Evolutionary conservation across 2,888 invertebrate genomes (phyloP).

Genomic region (Escarpia spicata): DNA sequence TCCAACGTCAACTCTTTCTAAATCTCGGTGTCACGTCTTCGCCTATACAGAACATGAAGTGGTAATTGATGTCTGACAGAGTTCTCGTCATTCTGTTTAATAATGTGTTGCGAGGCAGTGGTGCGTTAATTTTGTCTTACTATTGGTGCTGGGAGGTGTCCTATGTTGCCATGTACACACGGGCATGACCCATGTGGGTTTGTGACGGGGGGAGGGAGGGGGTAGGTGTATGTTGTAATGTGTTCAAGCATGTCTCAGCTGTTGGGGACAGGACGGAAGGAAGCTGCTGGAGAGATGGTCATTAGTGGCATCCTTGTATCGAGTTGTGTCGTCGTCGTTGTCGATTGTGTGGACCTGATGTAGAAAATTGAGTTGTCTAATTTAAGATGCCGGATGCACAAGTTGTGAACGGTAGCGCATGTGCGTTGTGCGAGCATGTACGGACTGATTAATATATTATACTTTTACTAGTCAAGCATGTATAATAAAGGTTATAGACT

Average conservation of each 20-base stretch:
- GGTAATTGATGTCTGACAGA: not conserved
- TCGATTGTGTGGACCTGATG: not conserved
- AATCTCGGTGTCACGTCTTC: not conserved
- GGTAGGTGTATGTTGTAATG: conserved; percentile 1
- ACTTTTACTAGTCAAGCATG: conserved; percentile 14
- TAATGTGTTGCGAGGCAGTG: not conserved
- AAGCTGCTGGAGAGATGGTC: not conserved
- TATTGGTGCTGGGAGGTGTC: not conserved
- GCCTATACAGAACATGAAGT: not conserved
- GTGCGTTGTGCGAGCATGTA: not conserved
- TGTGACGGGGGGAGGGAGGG: not conserved
- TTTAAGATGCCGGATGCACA: not conserved
- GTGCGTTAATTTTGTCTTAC: not conserved
- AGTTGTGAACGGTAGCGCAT: not conserved
- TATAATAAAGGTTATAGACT: conserved; percentile 16
- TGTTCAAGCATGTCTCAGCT: not conserved
- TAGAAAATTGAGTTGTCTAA: conserved; percentile 11
- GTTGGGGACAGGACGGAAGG: not conserved
- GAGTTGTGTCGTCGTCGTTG: not conserved
- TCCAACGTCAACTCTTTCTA: not conserved
- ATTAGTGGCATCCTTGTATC: not conserved
- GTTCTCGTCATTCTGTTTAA: not conserved
- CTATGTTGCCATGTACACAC: not conserved
- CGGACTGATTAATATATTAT: conserved; percentile 6
- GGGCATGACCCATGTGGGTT: not conserved